Base-by-base conservation (phyloP, 2,113 vertebrate species). In the Channa maculata region DNA sequence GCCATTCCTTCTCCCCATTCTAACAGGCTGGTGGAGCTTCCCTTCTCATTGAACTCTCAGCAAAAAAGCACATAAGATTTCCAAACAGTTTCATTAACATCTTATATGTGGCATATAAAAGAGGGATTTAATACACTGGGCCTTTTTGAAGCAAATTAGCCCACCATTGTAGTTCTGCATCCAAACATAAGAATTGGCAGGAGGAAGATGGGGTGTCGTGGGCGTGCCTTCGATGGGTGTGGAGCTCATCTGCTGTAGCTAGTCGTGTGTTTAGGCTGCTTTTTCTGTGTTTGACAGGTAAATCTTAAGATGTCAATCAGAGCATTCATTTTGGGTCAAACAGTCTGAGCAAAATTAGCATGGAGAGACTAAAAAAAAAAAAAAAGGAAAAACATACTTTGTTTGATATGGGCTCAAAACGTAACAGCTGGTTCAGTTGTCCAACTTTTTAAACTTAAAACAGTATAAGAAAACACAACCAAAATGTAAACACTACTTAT, bases 161-260 rank as follows among this genome's bases (percentile, higher is more conserved):
- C 24, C 0, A 13, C 62, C 50, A 5, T 58, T 50, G 59, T 63
- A 39, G 72, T 53, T 71, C 65, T 61, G 37, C 52, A 1, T 8
- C 33, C 58, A 49, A 51, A 11, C 44, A 12, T 11, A 46, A 13
- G 71, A 43, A 41, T 46, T 9, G 39, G 65, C 15, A 62, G 66
- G 77, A 63, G 65, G 71, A 76, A 10, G 55, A n/a, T 1, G 58
- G 54, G 75, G 69, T 60, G 73, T 60, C 48, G 87, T 79, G 73
- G 84, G 77, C 66, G 88, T 92, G 92, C 91, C 91, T 93, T 92
- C 39, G 76, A 81, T 88, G 82, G 82, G 84, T 65, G 66, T 59
- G 13, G 57, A 80, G 79, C 85, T 91, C 84, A 82, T 86, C 79
- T 57, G 85, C 86, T 77, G 77, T 88, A 80, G 85, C 75, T 77